phyloP scores from a whole-genome alignment of 2,113 vertebrate species.

The Chinchilla lanigera region DNA sequence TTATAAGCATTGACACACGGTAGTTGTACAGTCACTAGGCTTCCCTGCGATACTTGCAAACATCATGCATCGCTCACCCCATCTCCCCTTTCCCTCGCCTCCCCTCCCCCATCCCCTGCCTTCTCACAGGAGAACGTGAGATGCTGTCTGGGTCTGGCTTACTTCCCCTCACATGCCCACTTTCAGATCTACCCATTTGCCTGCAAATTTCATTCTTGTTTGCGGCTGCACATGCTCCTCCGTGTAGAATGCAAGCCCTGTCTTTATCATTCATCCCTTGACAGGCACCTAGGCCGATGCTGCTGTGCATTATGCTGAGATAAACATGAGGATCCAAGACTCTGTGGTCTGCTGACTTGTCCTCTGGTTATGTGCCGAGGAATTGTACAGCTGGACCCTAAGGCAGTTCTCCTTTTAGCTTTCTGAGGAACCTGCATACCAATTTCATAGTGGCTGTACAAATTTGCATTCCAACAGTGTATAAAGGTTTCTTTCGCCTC shows the following conservation, averaged over 20 bases:
- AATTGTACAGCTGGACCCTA: not conserved
- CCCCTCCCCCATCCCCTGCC: not conserved
- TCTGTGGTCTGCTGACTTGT: not conserved
- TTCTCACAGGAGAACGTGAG: not conserved
- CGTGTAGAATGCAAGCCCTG: accelerated
- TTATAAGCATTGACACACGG: too few species aligned
- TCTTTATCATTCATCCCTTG: not conserved
- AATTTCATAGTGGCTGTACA: not conserved
- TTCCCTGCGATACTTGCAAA: too few species aligned
- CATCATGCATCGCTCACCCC: too few species aligned
- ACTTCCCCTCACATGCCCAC: not conserved
- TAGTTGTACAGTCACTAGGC: not conserved
- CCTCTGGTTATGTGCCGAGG: not conserved
- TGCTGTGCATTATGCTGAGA: not conserved
- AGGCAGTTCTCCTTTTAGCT: not conserved
- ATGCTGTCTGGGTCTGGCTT: too few species aligned
- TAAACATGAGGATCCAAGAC: not conserved
- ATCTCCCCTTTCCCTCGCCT: not conserved
- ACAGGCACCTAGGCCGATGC: not conserved
- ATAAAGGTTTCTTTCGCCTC: not conserved
- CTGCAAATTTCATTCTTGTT: not conserved
- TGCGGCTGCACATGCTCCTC: too few species aligned
- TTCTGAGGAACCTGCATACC: not conserved
- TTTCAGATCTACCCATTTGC: not conserved
- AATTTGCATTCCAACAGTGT: not conserved